Evolutionary conservation across 2,113 vertebrate genomes (phyloP).

Genomic region (Scartelaos histophorus): DNA sequence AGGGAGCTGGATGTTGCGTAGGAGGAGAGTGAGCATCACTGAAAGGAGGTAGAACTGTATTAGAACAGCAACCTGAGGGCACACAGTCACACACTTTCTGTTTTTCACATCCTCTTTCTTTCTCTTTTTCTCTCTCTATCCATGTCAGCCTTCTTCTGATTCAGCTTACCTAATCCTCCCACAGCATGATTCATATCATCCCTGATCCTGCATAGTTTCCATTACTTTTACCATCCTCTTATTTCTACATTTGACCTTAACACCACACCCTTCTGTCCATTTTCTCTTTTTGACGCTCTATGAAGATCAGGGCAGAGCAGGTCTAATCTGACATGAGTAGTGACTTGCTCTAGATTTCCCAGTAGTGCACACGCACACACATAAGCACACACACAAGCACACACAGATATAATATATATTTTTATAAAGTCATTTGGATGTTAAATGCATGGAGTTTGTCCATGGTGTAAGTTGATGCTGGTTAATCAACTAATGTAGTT

Average conservation of each 20-base stretch:
- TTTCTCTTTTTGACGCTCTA: neutral
- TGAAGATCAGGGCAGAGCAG: conserved; percentile 7
- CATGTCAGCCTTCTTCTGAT: conserved; percentile 36
- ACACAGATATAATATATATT: conserved; percentile 1
- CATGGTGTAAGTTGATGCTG: neutral
- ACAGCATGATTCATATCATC: conserved; percentile 42
- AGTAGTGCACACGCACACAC: conserved; percentile 15
- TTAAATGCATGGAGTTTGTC: conserved; percentile 8
- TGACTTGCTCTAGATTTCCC: conserved; percentile 32
- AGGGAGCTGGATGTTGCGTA: conserved; percentile 25
- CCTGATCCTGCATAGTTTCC: conserved; percentile 1
- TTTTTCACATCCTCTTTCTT: conserved; percentile 7
- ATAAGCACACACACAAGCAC: conserved; percentile 15
- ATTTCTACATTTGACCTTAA: conserved; percentile 16
- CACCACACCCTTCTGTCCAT: neutral
- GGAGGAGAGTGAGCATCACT: conserved; percentile 9
- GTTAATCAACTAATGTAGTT: neutral
- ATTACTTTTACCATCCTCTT: conserved; percentile 4
- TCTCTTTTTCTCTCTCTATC: conserved; percentile 31
- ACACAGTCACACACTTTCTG: conserved; percentile 35
- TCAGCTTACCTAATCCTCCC: conserved; percentile 49
- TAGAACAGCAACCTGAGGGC: conserved; percentile 34
- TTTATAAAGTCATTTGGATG: conserved; percentile 8
- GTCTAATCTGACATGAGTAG: conserved; percentile 37
- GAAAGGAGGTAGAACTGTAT: conserved; percentile 49